A percentile compares a stretch with the other conserved stretches of the same genome.
Conservation (phyloP, 2,113 vertebrate genomes). For the Glaucomys volans region DNA sequence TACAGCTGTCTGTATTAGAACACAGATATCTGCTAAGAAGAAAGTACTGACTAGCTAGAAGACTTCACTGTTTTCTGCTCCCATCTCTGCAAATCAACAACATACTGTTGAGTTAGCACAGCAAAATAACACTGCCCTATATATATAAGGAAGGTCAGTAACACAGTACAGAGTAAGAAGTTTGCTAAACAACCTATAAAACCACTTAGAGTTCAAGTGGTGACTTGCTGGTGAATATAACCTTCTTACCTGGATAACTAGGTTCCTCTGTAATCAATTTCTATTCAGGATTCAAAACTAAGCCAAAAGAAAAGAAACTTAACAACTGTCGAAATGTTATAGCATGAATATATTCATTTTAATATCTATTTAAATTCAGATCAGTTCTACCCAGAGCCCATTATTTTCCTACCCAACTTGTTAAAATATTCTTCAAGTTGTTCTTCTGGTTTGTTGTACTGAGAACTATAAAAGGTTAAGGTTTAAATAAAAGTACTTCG, state of each 20-base stretch:
- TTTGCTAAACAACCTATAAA: too few species aligned
- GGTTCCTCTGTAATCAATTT: neutral
- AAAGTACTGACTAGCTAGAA: too few species aligned
- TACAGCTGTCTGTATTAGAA: too few species aligned
- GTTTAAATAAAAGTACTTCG: neutral
- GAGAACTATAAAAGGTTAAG: neutral
- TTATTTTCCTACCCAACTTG: neutral
- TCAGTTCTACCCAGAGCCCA: neutral
- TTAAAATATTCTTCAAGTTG: neutral
- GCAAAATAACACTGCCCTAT: too few species aligned
- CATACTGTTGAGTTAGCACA: too few species aligned
- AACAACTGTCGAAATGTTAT: neutral
- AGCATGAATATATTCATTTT: neutral
- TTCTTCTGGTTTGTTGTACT: neutral
- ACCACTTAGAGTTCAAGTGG: too few species aligned
- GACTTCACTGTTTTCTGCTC: too few species aligned
- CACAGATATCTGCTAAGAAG: too few species aligned
- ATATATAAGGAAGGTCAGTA: too few species aligned
- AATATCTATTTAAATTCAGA: slow-evolving; percentile 43
- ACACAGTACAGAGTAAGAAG: too few species aligned
- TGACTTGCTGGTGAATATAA: neutral
- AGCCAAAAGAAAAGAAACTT: neutral
- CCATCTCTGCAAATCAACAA: too few species aligned
- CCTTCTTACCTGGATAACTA: neutral
- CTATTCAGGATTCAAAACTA: neutral